Evolutionary conservation across 2,113 vertebrate species (phyloP), one percentile per base, ranked within the genome.

Genomic region (Malurus elegans): DNA sequence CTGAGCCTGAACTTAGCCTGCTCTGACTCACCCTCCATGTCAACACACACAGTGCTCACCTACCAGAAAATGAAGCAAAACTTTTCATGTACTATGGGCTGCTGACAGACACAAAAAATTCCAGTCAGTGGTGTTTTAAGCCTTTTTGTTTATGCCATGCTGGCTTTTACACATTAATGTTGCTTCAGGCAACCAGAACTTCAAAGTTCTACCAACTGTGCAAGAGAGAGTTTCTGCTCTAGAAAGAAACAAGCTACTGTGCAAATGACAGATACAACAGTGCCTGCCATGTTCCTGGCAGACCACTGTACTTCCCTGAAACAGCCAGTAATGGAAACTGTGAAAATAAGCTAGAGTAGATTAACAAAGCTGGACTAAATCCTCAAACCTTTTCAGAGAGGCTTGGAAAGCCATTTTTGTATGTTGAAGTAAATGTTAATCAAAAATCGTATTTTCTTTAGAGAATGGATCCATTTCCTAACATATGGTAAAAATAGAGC

Each of bases 1-100:
- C 78, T 12, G 31, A 40, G 58, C 32, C 36, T 79, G 57, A 71
- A 12, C 0, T 0, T 1, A 51, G 34, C 21, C 48, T 64, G 40
- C 31, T 32, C 53, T 67, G 36, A 70, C 10, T 78, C 54, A 29
- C 13, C 14, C 76, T 58, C 9, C 9, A 11, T 1, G 4, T 18
- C 74, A 58, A 45, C 8, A 81, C 29, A 74, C 48, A 80, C 42
- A 70, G 3, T 28, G 20, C 5, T 15, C 51, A 86, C 31, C 40
- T 12, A 32, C 31, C 48, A 74, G 64, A 92, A 76, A 10, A 65
- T 70, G 26, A 14, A 53, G 8, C n/a, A 92, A 84, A 83, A 5
- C 17, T 83, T 70, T 60, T 10, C 26, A 48, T 5, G 10, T 17
- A 23, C 36, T 31, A 10, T 10, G 32, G 32, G 31, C 32, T 34